Conservation (phyloP, 2,888 invertebrate genomes). For the Crocallis elinguaria region DNA sequence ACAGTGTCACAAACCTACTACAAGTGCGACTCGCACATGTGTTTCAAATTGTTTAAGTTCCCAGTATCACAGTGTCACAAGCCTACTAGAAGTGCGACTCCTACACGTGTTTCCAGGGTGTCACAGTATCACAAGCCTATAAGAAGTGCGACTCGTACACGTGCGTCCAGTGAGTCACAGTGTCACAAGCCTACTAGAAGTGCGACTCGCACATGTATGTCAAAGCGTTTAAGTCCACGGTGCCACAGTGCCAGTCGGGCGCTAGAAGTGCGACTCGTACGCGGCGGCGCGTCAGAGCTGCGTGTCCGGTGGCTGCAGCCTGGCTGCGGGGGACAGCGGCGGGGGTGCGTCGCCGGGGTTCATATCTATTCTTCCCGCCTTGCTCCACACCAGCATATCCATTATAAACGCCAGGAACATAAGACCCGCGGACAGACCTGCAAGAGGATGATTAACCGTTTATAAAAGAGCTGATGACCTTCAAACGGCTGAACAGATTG, state of each 20-base stretch:
- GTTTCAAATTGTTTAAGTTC: too few species aligned
- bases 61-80: too few species aligned
- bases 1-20: too few species aligned
- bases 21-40: slow-evolving; percentile 67
- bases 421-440: slow-evolving; percentile 94
- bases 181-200: too few species aligned
- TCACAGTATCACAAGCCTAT: neutral
- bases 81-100: too few species aligned
- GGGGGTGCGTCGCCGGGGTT: slow-evolving; percentile 74
- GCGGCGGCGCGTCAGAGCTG: slow-evolving; percentile 63
- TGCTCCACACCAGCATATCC: slow-evolving; percentile 95
- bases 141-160: slow-evolving; percentile 66
- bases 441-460: slow-evolving; percentile 22
- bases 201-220: too few species aligned
- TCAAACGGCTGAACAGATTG: too few species aligned
- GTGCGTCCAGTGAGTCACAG: too few species aligned
- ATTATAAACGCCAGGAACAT: slow-evolving; percentile 95
- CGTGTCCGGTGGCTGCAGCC: slow-evolving; percentile 53
- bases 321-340: slow-evolving; percentile 35
- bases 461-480: neutral
- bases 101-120: too few species aligned
- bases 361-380: slow-evolving; percentile 92
- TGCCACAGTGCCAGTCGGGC: neutral
- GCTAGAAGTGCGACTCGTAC: slow-evolving; percentile 67
- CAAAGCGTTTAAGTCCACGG: too few species aligned